phyloP scores from a whole-genome alignment of 2,797 vertebrate genomes.

The Halcyon badia region DNA sequence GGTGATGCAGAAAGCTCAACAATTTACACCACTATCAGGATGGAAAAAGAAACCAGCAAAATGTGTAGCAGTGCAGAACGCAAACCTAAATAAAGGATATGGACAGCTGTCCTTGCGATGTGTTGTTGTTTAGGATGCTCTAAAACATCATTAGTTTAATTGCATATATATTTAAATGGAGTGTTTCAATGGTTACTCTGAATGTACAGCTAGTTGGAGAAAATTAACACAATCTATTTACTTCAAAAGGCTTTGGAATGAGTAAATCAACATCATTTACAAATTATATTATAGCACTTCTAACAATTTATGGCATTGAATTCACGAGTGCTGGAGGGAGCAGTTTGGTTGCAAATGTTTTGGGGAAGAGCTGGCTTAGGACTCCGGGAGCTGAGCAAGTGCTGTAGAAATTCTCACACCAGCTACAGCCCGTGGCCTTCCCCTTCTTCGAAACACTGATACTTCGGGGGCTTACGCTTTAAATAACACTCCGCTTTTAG shows the following conservation, averaged over 20 bases:
- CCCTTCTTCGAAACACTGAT: neutral
- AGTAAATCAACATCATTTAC: slow-evolving; percentile 64
- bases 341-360: slow-evolving; percentile 47
- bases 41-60: neutral
- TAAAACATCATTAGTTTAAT: slow-evolving; percentile 74
- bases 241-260: slow-evolving; percentile 54
- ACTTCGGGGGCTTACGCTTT: neutral
- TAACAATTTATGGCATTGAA: slow-evolving; percentile 42
- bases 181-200: slow-evolving; percentile 18
- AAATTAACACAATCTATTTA: slow-evolving; percentile 71
- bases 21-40: neutral
- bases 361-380: slow-evolving; percentile 34
- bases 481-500: neutral
- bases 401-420: neutral
- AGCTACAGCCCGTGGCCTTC: neutral
- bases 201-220: slow-evolving; percentile 69
- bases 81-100: slow-evolving; percentile 1
- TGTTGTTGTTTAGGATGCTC: slow-evolving; percentile 61
- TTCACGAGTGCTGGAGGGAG: slow-evolving; percentile 47
- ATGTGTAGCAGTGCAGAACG: neutral
- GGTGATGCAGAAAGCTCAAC: fast-evolving
- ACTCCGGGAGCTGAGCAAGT: neutral
- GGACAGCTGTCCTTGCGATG: slow-evolving; percentile 69
- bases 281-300: slow-evolving; percentile 56
- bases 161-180: slow-evolving; percentile 72